Evolutionary conservation across 2,113 vertebrate species (phyloP).

Genomic region (Camarhynchus parvulus): DNA sequence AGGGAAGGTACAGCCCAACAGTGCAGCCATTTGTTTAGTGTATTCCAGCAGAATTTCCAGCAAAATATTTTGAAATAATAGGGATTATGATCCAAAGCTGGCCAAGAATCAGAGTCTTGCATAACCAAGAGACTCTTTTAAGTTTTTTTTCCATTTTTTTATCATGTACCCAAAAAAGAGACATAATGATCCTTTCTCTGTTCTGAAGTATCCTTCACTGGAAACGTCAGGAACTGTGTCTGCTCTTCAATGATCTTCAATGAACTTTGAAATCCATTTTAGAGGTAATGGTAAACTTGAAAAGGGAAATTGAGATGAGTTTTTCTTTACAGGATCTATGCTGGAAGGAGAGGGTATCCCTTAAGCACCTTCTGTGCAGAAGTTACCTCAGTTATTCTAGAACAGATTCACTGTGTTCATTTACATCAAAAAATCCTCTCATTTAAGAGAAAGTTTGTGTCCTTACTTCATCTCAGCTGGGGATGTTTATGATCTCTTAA

Average conservation of each 20-base stretch:
- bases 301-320: neutral
- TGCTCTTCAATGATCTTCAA: neutral
- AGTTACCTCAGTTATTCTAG: neutral
- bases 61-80: slow-evolving; percentile 34
- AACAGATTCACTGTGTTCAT: neutral
- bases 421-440: neutral
- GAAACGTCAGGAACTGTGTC: neutral
- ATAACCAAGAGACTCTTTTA: neutral
- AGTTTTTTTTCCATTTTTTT: neutral
- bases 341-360: neutral
- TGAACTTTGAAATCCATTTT: neutral
- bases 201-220: neutral
- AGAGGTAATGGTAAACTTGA: neutral
- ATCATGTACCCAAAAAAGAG: neutral
- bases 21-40: neutral
- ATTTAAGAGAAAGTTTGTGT: neutral
- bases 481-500: neutral
- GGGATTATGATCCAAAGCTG: slow-evolving; percentile 7
- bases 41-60: slow-evolving; percentile 9
- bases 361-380: neutral
- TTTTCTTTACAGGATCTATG: neutral
- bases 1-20: neutral
- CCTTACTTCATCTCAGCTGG: neutral
- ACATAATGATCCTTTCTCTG: neutral
- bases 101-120: neutral